Evolutionary conservation across 2,888 invertebrate species (phyloP).

Genomic region (Stenotaenia linearis): DNA sequence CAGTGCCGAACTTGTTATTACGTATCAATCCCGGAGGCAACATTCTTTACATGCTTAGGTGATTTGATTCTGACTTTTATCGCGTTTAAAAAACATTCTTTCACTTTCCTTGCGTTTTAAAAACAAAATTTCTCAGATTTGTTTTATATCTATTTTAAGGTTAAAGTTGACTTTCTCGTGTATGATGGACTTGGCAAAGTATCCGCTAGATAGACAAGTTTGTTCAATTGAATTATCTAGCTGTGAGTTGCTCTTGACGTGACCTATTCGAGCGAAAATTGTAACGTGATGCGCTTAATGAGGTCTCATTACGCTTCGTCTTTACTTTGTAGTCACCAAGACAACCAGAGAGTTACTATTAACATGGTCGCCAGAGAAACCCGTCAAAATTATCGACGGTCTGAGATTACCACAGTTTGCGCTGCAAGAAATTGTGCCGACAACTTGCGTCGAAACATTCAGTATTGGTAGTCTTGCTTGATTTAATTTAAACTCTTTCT

Average conservation of each 20-base stretch:
- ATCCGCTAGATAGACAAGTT: conserved; percentile 38
- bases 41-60: conserved; percentile 42
- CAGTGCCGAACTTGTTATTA: conserved; percentile 41
- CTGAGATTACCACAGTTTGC: conserved; percentile 44
- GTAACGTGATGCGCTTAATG: neutral
- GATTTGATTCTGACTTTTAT: neutral
- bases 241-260: conserved; percentile 36
- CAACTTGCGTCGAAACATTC: conserved; percentile 41
- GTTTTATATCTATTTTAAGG: conserved; percentile 30
- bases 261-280: conserved; percentile 8
- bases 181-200: conserved; percentile 38
- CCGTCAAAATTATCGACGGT: conserved; percentile 42
- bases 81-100: neutral
- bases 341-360: conserved; percentile 42
- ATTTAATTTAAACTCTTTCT: too few species aligned
- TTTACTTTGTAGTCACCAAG: conserved; percentile 41
- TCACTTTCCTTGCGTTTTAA: neutral
- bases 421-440: conserved; percentile 40
- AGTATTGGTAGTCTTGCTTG: conserved; percentile 39
- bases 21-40: conserved; percentile 40
- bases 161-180: conserved; percentile 38
- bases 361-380: conserved; percentile 41
- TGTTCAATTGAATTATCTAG: conserved; percentile 38
- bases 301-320: neutral
- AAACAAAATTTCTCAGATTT: neutral